These are phyloP conservation scores for Poeciliopsis turneri DNA, from an alignment of 2,797 vertebrate species.

Conservation along the genomic window DNA sequence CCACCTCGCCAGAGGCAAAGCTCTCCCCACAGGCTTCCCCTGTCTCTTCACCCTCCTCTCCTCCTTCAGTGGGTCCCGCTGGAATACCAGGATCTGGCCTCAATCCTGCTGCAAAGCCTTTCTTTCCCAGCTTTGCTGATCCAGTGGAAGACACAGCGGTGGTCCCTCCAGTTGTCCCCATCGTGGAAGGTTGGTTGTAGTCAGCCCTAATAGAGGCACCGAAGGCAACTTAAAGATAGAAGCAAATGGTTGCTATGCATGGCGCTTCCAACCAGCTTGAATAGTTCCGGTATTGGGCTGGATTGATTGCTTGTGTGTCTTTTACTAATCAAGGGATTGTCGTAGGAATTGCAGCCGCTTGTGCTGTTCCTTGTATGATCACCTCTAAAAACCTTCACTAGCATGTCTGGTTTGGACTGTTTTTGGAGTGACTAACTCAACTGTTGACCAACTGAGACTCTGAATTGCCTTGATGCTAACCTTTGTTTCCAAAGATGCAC, in stretches of 20 bases:
- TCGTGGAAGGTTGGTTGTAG: constrained; percentile 82
- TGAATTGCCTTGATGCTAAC: constrained; percentile 62
- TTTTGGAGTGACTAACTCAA: constrained; percentile 67
- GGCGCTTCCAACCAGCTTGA: constrained; percentile 35
- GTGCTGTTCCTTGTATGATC: constrained; percentile 66
- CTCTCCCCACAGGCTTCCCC: constrained; percentile 54
- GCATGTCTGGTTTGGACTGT: constrained; percentile 35
- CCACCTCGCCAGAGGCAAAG: constrained; percentile 62
- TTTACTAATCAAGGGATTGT: constrained; percentile 21
- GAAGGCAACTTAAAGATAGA: constrained; percentile 26
- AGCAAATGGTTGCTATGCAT: constrained; percentile 37
- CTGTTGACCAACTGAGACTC: constrained; percentile 41
- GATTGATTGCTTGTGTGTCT: constrained; percentile 55
- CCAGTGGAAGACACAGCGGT: constrained; percentile 59
- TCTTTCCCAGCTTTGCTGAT: constrained; percentile 82
- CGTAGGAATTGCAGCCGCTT: constrained; percentile 1
- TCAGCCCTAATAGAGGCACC: constrained; percentile 42
- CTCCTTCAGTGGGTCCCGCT: constrained; percentile 12
- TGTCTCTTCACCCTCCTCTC: constrained; percentile 56
- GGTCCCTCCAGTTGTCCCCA: constrained; percentile 48
- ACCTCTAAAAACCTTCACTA: constrained; percentile 41
- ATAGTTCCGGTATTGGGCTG: constrained; percentile 24
- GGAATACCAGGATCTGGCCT: constrained; percentile 69
- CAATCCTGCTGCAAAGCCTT: constrained; percentile 83
- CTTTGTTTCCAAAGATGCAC: constrained; percentile 43